Base-by-base conservation (phyloP, 2,888 invertebrate genomes). In the Panzeria rudis region DNA sequence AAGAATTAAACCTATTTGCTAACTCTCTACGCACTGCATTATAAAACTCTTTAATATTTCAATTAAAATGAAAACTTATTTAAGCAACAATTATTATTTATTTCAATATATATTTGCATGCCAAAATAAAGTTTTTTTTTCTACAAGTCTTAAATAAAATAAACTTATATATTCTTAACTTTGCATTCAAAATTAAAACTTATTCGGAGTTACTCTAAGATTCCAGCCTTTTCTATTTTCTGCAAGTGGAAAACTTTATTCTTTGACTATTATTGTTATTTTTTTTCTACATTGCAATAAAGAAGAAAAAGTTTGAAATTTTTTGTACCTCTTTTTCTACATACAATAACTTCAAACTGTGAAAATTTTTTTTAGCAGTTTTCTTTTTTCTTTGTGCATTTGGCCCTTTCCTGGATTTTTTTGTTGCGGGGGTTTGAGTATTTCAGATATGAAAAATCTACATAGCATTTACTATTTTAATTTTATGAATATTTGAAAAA, bases 291-390 rank as follows among this genome's bases (percentile, higher is more conserved):
- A 52, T 64, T 56, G 1, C 17, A 29, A 62, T 15, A 54, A 41
- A 72, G n/a, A 56, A 25, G 41, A 56, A 75, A 72, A 83, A 79
- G n/a, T 84, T 84, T 38, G 1, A 9, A 25, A 50, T 50, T 75
- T 20, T 59, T 62, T 69, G 32, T 50, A 52, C 11, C 35, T 71
- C 59, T 61, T 54, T 50, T 17, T 69, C 9, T 64, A 62, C 71
- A 64, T 54, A 54, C 20, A 54, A 44, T 25, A 78, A 79, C 54
- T 72, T 47, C 4, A 52, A 79, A 62, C 38, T 79, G 23, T 32
- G 52, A 75, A 75, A 76, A 29, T 44, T 44, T 56, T 32, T 69
- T 76, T 35, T 64, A 52, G 59, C 29, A 78, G 69, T 79, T 71
- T 52, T 23, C 17, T 5, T 54, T 66, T 47, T 50, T 41, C 41